Base-by-base conservation (phyloP, 2,113 vertebrate genomes). In the Myotis lucifugus region DNA sequence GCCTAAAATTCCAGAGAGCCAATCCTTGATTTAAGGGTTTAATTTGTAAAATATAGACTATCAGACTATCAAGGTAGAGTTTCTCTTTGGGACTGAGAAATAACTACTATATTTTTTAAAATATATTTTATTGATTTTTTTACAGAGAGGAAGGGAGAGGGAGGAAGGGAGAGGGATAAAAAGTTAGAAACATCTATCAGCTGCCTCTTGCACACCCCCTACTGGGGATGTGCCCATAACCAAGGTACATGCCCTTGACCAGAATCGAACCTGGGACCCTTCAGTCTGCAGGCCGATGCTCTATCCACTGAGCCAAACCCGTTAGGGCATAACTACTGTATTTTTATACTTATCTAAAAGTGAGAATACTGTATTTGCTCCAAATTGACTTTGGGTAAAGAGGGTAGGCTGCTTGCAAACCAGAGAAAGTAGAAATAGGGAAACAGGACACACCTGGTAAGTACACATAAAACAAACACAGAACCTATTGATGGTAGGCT, bases 341-440 rank as follows among this genome's bases (percentile, higher is more conserved):
- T 85, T 84, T 88, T 88, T 83, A 91, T 46, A 85, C 87, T 40
- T 84, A 78, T 19, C 56, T 76, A 76, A 85, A 93, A 72, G 23
- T 78, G 46, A 15, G 25, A 74, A 72, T 46, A 48, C 32, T 77
- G 19, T 74, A 85, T 59, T 81, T 87, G 76, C 54, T 56, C 40
- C 5, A 84, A 67, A 73, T 79, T 76, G 12, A 87, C 46, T 32
- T 90, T 50, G 42, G n/a, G 29, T 85, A 95, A 72, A 86, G 64
- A 85, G 23, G 13, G 6, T 37, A 83, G 19, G 48, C 37, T 37
- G 37, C 37, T 37, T 37, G 37, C 37, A 37, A 37, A 37, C 37
- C 77, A 66, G 70, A 76, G 13, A 91, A 86, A 29, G 46, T 8
- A 64, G 29, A 85, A 56, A 42, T 4, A 27, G 42, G n/a, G 25